Base-by-base conservation (phyloP, 1,140 invertebrate species). In the Caenorhabditis latens region DNA sequence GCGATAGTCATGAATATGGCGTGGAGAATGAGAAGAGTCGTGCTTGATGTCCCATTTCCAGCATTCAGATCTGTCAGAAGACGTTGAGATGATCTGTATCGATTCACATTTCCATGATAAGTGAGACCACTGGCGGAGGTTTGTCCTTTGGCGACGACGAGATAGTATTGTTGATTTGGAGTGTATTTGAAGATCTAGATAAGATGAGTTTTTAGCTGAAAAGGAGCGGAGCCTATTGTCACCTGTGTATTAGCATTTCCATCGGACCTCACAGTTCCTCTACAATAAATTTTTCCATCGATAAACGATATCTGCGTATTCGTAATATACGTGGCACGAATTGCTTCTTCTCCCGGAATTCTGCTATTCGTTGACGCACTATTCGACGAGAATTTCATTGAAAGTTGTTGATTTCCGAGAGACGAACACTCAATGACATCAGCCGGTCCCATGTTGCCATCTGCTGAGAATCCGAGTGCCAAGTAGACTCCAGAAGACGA, bases 1-100 rank as follows among this genome's bases (percentile, higher is more conserved):
- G 86, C 86, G 75, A 87, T 19, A 19, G 82, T 87, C 86, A 87
- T 87, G 14, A 87, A 61, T 14, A 83, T 67, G 13, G 79, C 86
- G n/a, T 79, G 71, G 11, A 79, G 71, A 48, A 79, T 79, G 7
- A 79, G 19, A 50, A 79, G 46, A 11, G 71, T 79, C 2, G 46
- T 53, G 21, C 71, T 46, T n/a, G 71, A 79, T 79, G 50, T 11
- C 0, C n/a, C 71, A 79, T 79, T 79, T 79, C 71, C 71, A 24
- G n/a, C 71, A 16, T n/a, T 53, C 1, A 50, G 19, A 24, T 79
- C 71, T 24, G 71, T 79, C 11, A 79, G 46, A 21, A 79, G 71
- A 50, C 46, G 71, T 24, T 21, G 46, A 13, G 71, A 50, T 9
- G 71, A 79, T 3, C 1, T 8, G 46, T 19, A 50, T 50, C 46